Percentiles rank a stretch among this genome's conserved stretches.
phyloP scores from a whole-genome alignment of 2,797 vertebrate genomes.

The Karalla daura region DNA sequence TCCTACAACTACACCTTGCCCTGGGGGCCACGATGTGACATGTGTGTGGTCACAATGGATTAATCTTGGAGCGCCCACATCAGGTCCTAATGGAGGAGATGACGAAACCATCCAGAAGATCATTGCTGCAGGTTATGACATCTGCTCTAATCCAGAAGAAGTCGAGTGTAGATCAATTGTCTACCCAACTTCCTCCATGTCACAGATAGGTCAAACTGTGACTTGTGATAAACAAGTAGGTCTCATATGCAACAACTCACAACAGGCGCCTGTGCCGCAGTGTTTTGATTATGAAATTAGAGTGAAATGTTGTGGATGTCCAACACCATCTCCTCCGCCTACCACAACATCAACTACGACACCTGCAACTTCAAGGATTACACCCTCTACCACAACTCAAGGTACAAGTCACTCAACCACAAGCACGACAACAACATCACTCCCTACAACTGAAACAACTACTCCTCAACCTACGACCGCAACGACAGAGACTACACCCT shows the following conservation, averaged over 20 bases:
- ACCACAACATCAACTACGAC: neutral
- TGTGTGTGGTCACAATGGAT: neutral
- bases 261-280: neutral
- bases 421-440: neutral
- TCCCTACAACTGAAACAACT: neutral
- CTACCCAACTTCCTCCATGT: neutral
- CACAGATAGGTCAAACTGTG: neutral
- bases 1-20: neutral
- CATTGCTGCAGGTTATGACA: neutral
- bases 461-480: neutral
- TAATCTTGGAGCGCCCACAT: neutral
- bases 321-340: neutral
- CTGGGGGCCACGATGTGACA: neutral
- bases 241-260: neutral
- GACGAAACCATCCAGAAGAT: neutral
- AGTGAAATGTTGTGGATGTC: neutral
- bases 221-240: neutral
- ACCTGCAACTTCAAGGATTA: neutral
- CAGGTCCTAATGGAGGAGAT: neutral
- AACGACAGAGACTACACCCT: neutral
- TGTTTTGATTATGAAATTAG: conserved; percentile 2
- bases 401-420: neutral
- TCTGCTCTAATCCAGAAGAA: neutral
- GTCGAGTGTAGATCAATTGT: neutral
- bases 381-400: neutral